Conservation (phyloP, 1,140 invertebrate genomes). For the Trinorchestia longiramus region DNA sequence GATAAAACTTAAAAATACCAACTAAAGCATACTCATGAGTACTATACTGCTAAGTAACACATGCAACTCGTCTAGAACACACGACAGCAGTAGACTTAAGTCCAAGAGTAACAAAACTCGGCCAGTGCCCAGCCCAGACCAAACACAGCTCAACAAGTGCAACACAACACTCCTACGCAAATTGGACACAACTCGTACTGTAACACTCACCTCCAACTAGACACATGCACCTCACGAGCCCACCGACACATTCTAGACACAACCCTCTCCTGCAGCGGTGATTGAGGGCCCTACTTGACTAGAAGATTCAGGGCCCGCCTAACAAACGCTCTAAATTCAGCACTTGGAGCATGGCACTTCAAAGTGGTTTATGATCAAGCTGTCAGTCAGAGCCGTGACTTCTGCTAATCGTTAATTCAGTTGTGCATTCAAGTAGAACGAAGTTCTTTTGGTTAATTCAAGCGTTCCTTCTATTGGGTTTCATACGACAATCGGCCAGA, state of each 20-base stretch:
- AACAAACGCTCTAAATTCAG: constrained; percentile 18
- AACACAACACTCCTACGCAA: background rate
- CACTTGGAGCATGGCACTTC: background rate
- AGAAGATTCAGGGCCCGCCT: constrained; percentile 6
- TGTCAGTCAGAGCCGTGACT: background rate
- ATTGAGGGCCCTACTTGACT: constrained; percentile 20
- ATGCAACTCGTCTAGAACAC: no score
- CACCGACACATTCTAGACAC: background rate
- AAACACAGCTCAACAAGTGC: no score
- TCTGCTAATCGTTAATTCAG: background rate
- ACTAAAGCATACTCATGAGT: no score
- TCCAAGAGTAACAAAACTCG: no score
- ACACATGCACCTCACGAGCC: background rate
- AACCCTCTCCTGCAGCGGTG: background rate
- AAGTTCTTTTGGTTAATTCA: background rate
- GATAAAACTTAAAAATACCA: no score
- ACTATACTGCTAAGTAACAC: no score
- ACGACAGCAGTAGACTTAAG: no score
- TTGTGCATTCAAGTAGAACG: background rate
- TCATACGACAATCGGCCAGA: background rate
- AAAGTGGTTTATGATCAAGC: background rate
- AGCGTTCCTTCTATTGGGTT: background rate
- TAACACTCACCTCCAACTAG: background rate
- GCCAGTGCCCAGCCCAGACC: no score
- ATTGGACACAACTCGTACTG: background rate